Evolutionary conservation across 2,888 invertebrate genomes (phyloP).

Genomic region (Rotaria macrura): DNA sequence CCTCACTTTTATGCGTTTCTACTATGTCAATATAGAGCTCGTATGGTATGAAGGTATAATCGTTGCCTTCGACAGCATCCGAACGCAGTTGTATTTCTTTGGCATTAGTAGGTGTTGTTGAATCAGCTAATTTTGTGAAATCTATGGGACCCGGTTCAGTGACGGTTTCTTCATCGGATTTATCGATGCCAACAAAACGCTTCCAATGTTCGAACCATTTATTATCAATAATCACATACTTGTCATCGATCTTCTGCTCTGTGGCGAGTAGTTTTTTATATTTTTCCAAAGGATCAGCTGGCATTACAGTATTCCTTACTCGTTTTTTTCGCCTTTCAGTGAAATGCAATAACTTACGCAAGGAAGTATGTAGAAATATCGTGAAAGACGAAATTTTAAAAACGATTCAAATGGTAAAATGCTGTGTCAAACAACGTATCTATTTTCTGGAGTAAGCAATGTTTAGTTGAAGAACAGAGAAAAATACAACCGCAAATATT

Average conservation of each 20-base stretch:
- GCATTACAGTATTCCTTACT: background rate
- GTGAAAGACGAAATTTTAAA: background rate
- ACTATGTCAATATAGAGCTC: background rate
- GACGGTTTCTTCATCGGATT: background rate
- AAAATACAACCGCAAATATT: background rate
- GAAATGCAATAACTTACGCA: background rate
- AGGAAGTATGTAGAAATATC: background rate
- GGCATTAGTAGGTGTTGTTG: background rate
- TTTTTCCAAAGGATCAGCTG: background rate
- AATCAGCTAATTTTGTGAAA: background rate
- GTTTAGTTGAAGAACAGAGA: background rate
- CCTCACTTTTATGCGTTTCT: background rate
- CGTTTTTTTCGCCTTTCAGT: background rate
- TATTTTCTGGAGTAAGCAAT: background rate
- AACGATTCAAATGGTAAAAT: background rate
- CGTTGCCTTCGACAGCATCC: background rate
- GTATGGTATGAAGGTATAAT: background rate
- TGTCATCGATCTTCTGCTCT: background rate
- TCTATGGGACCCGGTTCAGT: conserved; percentile 1
- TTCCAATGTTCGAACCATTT: conserved; percentile 53
- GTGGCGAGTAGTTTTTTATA: background rate
- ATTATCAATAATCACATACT: conserved; percentile 43
- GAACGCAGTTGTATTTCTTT: background rate
- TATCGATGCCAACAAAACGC: conserved; percentile 46
- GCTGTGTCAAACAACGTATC: background rate